Base-by-base conservation (phyloP, 2,113 vertebrate genomes). In the Tachysurus fulvidraco region DNA sequence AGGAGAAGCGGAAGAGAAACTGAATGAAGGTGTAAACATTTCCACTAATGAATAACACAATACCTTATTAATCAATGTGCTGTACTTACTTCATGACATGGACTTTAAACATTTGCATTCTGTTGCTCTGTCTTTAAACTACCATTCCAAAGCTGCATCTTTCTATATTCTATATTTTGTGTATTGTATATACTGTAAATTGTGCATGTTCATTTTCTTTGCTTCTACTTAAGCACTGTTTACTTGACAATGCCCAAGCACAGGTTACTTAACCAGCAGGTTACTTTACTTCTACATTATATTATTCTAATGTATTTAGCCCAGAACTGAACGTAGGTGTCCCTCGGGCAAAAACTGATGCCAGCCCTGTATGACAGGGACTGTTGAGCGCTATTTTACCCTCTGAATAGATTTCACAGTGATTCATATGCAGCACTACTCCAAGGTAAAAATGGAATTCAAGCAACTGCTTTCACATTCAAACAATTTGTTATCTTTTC, bases 301-400 rank as follows among this genome's bases (percentile, higher is more conserved):
- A 80, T 88, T 86, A 50, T 86, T 86, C 44, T 78, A 83, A 83
- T 79, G 36, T 85, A 52, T 85, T 89, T 85, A 87, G 73, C 21
- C 73, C 55, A 64, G 64, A 81, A 64, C 83, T 83, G 69, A 88
- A 85, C 83, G 81, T 23, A 79, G 85, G 64, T 86, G 64, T 86
- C 81, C 73, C 86, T 83, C 9, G 67, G 86, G 86, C 84, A 46
- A 25, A 83, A 83, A 81, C 36, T 89, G 88, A 89, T 85, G 83
- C 60, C 74, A 54, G 85, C 50, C 62, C 85, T 81, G 69, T 73
- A 81, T 87, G 88, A 87, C 86, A 87, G 54, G 36, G 52, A 87
- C 86, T 87, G 86, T 78, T 87, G 78, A 79, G 86, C 55, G 60
- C 84, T 80, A 85, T 78, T 83, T 85, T 81, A 76, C 67, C 62